Evolutionary conservation across 2,888 invertebrate species (phyloP), one percentile per base, ranked within the genome.

Genomic region (Drosophila anomalata): DNA sequence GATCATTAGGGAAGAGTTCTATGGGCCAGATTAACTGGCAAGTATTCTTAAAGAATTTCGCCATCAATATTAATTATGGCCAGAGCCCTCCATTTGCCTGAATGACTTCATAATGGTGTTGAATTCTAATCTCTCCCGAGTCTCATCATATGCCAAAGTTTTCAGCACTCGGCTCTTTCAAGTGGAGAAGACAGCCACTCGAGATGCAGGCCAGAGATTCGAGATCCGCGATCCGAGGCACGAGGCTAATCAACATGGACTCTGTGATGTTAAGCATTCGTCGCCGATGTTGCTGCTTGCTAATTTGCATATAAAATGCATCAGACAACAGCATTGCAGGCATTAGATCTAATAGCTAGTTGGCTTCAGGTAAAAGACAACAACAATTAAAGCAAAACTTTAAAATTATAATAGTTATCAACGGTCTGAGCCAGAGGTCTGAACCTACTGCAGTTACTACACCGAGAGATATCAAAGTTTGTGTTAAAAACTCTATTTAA

Each of bases 231-330:
- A 39, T 48, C 36, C 24, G 59, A 29, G 66, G 48, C 52, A 63
- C 70, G 54, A 66, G 68, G 67, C 61, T 81, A 71, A 80, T 76
- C 68, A 75, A 51, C 73, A 55, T 78, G 69, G 48, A 52, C 72
- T 63, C 65, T 54, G 8, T 65, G 33, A 69, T 69, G 54, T 46
- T 66, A 20, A 42, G 31, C 60, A 63, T 42, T 69, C 48, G 46
- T 24, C 26, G 51, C n/a, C 46, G 20, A 75, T 71, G 66, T 60
- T 52, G 52, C 24, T 39, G 50, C 36, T 22, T 60, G 66, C 67
- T 76, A 69, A 87, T 83, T 83, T 87, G 78, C 82, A 79, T 83
- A 83, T 68, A 72, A 77, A 73, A 70, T 74, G 71, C 75, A 79
- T 62, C 56, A 52, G 24, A 46, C 50, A 63, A 44, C 56, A 52